A percentile compares a stretch with the other conserved stretches of the same genome.
These are phyloP conservation scores for Dromococcyx pavoninus DNA, from an alignment of 2,797 vertebrate genomes.

Conservation along the genomic window DNA sequence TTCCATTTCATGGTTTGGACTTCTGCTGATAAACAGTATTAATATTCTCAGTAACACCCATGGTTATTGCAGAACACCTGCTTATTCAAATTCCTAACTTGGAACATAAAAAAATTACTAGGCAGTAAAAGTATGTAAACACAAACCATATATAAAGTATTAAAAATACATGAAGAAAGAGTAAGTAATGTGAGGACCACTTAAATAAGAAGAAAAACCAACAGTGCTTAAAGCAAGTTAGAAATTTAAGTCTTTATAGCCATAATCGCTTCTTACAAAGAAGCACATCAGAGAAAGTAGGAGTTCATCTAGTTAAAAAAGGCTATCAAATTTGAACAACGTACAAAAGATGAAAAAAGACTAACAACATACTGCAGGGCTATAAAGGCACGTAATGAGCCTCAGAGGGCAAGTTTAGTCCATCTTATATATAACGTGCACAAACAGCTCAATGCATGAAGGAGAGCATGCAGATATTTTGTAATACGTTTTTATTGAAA, in stretches of 20 bases:
- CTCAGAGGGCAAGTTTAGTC: not conserved
- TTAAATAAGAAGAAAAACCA: not conserved
- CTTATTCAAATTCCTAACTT: not conserved
- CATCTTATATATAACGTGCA: not conserved
- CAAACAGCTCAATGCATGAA: not conserved
- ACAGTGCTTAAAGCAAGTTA: not conserved
- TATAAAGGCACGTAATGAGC: not conserved
- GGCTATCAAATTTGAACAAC: not conserved
- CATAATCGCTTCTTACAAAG: not conserved
- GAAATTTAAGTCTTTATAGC: not conserved
- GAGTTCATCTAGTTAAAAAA: not conserved
- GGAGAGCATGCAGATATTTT: not conserved
- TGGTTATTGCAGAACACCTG: not conserved
- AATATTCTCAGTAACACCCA: not conserved
- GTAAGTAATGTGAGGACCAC: not conserved
- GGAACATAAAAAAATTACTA: not conserved
- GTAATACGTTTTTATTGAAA: not conserved
- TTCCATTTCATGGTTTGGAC: not conserved
- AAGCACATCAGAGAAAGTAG: not conserved
- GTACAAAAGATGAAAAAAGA: not conserved
- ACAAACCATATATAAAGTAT: not conserved
- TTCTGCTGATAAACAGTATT: slow-evolving; percentile 3
- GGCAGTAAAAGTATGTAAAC: not conserved
- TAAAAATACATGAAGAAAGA: not conserved
- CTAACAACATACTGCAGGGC: not conserved